Conservation (phyloP, 2,797 vertebrate genomes). For the Alca torda region DNA sequence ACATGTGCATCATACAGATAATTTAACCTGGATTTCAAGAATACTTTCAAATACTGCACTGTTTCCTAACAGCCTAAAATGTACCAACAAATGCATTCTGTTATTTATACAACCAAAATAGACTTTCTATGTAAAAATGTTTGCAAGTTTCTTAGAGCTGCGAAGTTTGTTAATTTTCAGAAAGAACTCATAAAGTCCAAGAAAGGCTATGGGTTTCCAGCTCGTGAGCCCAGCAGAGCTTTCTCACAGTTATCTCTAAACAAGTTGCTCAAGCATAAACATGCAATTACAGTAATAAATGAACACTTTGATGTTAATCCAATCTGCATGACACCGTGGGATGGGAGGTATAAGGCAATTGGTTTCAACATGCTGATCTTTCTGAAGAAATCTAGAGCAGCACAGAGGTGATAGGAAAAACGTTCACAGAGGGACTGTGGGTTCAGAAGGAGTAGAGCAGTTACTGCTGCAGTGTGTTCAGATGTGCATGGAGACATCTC, state of each 20-base stretch:
- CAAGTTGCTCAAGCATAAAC: background rate
- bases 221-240: background rate
- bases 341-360: background rate
- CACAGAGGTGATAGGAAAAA: background rate
- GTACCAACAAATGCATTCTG: background rate
- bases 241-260: background rate
- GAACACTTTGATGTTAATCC: background rate
- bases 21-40: background rate
- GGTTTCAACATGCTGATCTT: background rate
- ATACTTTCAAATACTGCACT: background rate
- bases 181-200: background rate
- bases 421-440: background rate
- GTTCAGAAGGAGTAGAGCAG: background rate
- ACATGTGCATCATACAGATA: background rate
- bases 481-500: background rate
- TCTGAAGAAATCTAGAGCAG: background rate
- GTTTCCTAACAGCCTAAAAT: background rate
- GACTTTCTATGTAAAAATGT: background rate
- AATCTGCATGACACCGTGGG: rapidly evolving
- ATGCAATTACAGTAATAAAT: background rate
- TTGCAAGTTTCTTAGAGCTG: background rate
- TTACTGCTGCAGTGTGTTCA: background rate
- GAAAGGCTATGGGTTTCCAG: background rate
- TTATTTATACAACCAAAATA: background rate
- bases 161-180: background rate